Conservation (phyloP, 2,888 invertebrate species). For the Vanessa cardui region DNA sequence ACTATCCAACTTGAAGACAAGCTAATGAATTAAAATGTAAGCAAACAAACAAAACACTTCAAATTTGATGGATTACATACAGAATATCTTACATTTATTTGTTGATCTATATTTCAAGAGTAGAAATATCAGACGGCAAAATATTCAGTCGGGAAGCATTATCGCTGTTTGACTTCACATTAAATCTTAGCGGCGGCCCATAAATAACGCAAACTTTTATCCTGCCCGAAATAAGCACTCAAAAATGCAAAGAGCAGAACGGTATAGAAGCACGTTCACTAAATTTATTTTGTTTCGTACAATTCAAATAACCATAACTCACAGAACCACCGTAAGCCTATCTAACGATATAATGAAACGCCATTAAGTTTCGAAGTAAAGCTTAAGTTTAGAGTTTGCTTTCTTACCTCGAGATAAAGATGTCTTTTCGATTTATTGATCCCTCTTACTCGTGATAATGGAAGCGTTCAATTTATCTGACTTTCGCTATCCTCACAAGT, state of each 20-base stretch:
- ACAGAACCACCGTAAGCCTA: constrained; percentile 75
- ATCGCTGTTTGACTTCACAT: constrained; percentile 82
- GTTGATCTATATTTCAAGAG: constrained; percentile 27
- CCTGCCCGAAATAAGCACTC: constrained; percentile 82
- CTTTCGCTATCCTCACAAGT: not conserved
- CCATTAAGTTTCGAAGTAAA: constrained; percentile 73
- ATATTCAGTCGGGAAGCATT: constrained; percentile 75
- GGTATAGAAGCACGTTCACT: constrained; percentile 80
- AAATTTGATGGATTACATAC: not conserved
- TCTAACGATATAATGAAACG: constrained; percentile 82
- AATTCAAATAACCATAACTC: constrained; percentile 84
- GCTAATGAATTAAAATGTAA: not conserved
- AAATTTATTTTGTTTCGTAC: constrained; percentile 83
- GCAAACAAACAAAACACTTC: no score
- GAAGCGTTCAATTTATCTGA: constrained; percentile 15
- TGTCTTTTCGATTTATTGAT: constrained; percentile 79
- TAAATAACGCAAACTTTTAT: constrained; percentile 83
- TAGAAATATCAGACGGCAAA: constrained; percentile 53
- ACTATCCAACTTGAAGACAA: not conserved
- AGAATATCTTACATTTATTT: constrained; percentile 28
- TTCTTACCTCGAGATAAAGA: constrained; percentile 74
- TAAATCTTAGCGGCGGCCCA: constrained; percentile 78
- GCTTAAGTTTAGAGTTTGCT: constrained; percentile 74
- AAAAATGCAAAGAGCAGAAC: constrained; percentile 83
- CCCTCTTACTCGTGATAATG: constrained; percentile 51